Conservation (phyloP, 2,888 invertebrate species). For the Sericinus montela region DNA sequence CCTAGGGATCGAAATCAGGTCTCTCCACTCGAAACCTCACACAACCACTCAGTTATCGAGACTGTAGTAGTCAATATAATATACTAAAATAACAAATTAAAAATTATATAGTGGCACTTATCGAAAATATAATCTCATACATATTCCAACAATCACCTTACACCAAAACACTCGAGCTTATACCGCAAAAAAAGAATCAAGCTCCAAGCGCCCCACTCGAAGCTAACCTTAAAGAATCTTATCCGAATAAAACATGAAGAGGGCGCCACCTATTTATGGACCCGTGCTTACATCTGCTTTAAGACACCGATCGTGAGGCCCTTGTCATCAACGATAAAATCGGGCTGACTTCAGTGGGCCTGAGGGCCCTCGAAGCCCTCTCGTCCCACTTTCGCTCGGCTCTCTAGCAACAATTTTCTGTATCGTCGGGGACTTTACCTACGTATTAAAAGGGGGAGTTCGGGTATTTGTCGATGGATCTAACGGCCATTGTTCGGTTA, state of each 20-base stretch:
- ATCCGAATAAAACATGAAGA: conserved; percentile 26
- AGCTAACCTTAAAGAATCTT: conserved; percentile 12
- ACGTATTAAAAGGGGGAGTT: conserved; percentile 25
- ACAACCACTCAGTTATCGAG: no score
- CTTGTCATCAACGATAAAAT: conserved; percentile 34
- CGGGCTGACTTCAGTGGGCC: conserved; percentile 35
- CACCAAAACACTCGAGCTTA: not conserved
- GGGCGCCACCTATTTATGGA: conserved; percentile 33
- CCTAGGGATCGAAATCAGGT: no score
- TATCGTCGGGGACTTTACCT: conserved; percentile 35
- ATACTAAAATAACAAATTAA: no score
- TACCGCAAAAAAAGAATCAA: not conserved
- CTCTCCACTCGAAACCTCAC: no score
- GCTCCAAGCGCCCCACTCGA: conserved; percentile 4
- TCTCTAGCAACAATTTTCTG: conserved; percentile 32
- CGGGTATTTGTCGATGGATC: conserved; percentile 27
- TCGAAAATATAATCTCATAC: not conserved
- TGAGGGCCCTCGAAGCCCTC: conserved; percentile 25
- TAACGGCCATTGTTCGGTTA: not conserved
- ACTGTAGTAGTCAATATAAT: no score
- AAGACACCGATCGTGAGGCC: conserved; percentile 28
- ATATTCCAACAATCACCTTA: not conserved
- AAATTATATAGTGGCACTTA: no score
- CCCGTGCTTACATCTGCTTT: conserved; percentile 24
- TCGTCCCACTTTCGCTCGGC: conserved; percentile 32